Base-by-base conservation (phyloP, 1,140 invertebrate species). In the Zaprionus davidi region DNA sequence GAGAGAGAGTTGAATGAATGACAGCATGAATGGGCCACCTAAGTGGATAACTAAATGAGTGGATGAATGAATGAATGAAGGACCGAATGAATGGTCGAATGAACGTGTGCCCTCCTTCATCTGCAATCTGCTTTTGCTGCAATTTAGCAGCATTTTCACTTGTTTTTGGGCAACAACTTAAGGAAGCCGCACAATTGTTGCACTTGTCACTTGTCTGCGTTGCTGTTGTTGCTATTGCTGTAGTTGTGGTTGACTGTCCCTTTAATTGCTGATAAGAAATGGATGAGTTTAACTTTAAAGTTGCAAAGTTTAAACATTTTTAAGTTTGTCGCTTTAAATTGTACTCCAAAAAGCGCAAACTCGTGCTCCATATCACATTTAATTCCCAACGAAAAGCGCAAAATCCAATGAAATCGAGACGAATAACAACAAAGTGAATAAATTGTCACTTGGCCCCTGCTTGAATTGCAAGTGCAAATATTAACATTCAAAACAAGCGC, bases 401-500 rank as follows among this genome's bases (percentile, higher is more conserved):
- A 81, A 77, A 70, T 73, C 51, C 65, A 78, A 81, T 63, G 81
- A 84, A 81, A 85, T 78, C 63, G 81, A 84, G 83, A 74, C 82
- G 66, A 74, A 41, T n/a, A 15, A 72, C 83, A 78, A 76, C 79
- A 65, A 83, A 80, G 77, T 75, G 84, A 77, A 83, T 87, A 87
- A 87, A 87, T 88, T 88, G 85, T 88, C 85, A 90, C 81, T 90
- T 88, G 84, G 78, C 78, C 41, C n/a, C 76, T 84, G 81, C 78
- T 90, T 77, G 71, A 90, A 90, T 90, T 82, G 78, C 79, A 79
- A 77, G 86, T 82, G 85, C 85, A 90, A 90, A 90, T 90, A 90
- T 90, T 82, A 90, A 79, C 85, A 90, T 90, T 90, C 85, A 85
- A 90, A 90, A 90, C 85, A 90, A 90, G 71, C 76, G 82, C 71